Percentiles rank a stretch among this genome's conserved stretches.
Conservation (phyloP, 2,797 vertebrate species). For the Rhynchonycteris naso region DNA sequence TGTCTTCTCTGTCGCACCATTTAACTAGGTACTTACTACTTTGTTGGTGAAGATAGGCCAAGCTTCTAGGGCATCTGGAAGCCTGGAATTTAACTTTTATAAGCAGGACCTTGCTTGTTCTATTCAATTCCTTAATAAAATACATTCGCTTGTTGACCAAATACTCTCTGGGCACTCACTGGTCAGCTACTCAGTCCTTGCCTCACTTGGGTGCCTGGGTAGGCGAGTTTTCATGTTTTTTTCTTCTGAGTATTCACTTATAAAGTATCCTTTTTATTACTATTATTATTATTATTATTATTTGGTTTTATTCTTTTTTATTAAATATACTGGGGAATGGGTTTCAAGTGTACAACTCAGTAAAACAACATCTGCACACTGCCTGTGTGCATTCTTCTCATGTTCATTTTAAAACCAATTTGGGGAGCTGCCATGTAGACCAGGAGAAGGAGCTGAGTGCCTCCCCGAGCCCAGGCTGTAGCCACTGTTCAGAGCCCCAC, state of each 20-base stretch:
- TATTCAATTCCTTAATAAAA: background rate
- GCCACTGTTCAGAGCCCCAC: background rate
- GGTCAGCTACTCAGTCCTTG: background rate
- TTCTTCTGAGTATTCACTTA: background rate
- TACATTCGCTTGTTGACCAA: no score
- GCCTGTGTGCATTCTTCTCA: no score
- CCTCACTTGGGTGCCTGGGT: background rate
- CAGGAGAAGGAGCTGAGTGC: background rate
- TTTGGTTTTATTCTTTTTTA: no score
- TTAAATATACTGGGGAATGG: no score
- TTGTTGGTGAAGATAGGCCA: background rate
- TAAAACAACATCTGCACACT: no score
- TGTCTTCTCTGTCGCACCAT: rapidly evolving
- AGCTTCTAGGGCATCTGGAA: background rate
- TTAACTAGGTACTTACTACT: rapidly evolving
- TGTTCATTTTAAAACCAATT: background rate
- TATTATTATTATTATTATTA: no score
- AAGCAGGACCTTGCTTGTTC: background rate
- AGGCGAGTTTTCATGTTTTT: background rate
- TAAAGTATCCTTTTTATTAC: background rate
- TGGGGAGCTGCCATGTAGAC: no score
- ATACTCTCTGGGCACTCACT: background rate
- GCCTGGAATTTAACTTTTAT: background rate
- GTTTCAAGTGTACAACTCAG: no score
- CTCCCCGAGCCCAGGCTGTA: background rate